phyloP scores from a whole-genome alignment of 2,113 vertebrate species.

The Eretmochelys imbricata region DNA sequence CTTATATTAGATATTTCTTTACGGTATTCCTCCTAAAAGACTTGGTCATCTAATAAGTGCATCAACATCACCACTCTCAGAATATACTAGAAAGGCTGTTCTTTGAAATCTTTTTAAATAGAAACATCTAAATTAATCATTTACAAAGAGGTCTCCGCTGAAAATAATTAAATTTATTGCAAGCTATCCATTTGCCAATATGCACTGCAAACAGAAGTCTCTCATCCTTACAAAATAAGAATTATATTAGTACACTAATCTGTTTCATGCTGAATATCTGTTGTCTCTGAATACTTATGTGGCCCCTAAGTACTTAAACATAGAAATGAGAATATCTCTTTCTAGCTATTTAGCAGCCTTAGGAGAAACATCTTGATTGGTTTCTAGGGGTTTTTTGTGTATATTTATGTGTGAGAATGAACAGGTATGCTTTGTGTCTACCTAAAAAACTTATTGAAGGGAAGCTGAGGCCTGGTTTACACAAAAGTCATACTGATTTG shows the following conservation, averaged over 20 bases:
- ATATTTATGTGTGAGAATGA: background rate
- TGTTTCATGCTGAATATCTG: background rate
- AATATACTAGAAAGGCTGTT: background rate
- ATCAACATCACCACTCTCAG: background rate
- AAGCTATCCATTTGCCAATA: background rate
- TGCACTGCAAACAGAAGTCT: background rate
- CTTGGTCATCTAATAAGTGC: background rate
- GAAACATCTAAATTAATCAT: background rate
- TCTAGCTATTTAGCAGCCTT: background rate
- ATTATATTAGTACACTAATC: background rate
- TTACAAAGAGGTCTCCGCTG: accelerated
- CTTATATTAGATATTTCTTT: background rate
- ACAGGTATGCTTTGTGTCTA: background rate
- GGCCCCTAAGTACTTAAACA: background rate
- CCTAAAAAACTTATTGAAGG: background rate
- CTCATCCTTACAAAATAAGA: background rate
- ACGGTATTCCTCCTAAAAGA: background rate
- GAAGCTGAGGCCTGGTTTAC: background rate
- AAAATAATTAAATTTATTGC: background rate
- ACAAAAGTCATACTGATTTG: background rate
- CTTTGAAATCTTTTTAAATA: background rate
- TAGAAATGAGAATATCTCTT: background rate
- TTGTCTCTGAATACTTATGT: background rate
- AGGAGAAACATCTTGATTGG: background rate
- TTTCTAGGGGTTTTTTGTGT: background rate